These are phyloP conservation scores for Cepaea hortensis DNA, from an alignment of 2,888 invertebrate species.

Conservation along the genomic window DNA sequence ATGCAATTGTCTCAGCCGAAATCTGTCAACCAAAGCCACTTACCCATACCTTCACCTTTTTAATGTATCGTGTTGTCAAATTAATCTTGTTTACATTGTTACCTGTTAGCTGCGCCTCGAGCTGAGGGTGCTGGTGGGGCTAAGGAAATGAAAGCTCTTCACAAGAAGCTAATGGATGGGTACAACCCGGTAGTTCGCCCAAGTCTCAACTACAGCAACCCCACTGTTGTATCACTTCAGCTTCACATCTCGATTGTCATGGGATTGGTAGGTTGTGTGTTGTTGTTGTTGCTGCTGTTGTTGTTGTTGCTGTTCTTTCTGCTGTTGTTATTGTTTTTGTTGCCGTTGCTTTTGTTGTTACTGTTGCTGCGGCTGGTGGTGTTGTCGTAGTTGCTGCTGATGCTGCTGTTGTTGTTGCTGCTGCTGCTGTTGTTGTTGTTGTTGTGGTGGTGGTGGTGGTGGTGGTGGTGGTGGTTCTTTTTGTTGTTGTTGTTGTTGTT, in stretches of 20 bases:
- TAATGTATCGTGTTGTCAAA: background rate
- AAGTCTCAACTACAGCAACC: slow-evolving; percentile 1
- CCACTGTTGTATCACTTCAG: background rate
- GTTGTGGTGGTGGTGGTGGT: too few relatives aligned
- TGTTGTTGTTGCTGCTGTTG: too few relatives aligned
- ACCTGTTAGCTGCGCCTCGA: background rate
- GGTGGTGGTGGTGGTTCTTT: too few relatives aligned
- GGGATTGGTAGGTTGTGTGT: slow-evolving; percentile 17
- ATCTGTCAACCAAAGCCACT: too few relatives aligned
- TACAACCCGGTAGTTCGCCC: slow-evolving; percentile 11
- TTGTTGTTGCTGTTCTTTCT: too few relatives aligned
- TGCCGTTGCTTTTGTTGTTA: too few relatives aligned
- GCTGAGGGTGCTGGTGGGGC: background rate
- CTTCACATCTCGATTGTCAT: background rate
- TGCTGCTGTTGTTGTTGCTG: background rate
- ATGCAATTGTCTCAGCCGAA: too few relatives aligned
- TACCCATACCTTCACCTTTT: too few relatives aligned
- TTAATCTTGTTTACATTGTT: background rate
- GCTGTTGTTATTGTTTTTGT: too few relatives aligned
- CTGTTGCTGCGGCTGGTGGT: too few relatives aligned
- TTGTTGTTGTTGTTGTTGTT: too few relatives aligned
- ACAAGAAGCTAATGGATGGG: background rate
- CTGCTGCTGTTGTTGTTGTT: background rate
- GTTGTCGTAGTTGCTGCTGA: background rate
- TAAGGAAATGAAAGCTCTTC: slow-evolving; percentile 7